phyloP scores from a whole-genome alignment of 2,113 vertebrate species.

The Stigmatopora nigra region DNA sequence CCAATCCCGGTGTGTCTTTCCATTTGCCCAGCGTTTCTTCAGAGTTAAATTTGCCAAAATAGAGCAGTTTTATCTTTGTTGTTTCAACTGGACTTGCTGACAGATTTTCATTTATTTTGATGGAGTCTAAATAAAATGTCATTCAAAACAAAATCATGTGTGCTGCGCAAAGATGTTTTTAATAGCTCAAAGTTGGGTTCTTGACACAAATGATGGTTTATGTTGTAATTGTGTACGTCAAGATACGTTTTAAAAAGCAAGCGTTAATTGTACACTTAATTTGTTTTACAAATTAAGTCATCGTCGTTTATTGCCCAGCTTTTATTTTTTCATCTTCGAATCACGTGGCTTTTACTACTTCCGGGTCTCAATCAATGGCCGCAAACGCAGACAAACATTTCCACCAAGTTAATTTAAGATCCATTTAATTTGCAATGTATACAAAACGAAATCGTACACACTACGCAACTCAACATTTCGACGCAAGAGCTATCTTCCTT shows the following conservation, averaged over 20 bases:
- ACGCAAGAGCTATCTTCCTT: no score
- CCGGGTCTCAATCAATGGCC: not conserved
- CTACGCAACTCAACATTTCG: no score
- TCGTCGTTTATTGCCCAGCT: not conserved
- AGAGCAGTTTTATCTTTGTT: slow-evolving; percentile 6
- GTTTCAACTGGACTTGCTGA: slow-evolving; percentile 6
- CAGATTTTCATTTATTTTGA: not conserved
- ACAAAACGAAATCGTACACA: no score
- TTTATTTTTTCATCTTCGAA: not conserved
- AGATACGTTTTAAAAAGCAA: not conserved
- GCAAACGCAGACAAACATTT: no score
- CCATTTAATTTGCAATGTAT: no score
- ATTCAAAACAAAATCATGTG: not conserved
- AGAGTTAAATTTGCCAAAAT: slow-evolving; percentile 23
- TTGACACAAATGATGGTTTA: not conserved
- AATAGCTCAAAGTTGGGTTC: not conserved
- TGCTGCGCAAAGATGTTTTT: not conserved
- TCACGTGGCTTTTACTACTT: not conserved
- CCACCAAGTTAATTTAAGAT: no score
- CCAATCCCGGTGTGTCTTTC: slow-evolving; percentile 2
- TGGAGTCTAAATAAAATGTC: slow-evolving; percentile 1
- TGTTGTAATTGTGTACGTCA: not conserved
- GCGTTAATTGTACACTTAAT: no score
- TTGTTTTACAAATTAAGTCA: no score
- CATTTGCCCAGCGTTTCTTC: slow-evolving; percentile 17